Evolutionary conservation across 2,797 vertebrate genomes (phyloP), one percentile per base, ranked within the genome.

Genomic region (Enteromius thamalakanensis): DNA sequence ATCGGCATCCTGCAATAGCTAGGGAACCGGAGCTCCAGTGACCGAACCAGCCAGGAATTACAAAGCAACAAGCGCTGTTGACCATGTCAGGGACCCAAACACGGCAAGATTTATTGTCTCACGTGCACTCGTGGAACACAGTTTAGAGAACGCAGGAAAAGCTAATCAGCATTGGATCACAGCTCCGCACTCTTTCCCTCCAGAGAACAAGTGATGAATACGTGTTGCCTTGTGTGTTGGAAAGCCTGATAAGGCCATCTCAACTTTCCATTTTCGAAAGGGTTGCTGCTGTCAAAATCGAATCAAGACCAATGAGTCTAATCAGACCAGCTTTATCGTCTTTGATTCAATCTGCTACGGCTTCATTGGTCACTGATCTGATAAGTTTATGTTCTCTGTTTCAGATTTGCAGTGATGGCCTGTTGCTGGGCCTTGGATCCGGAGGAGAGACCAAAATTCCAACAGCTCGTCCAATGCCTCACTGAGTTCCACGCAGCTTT

Each of bases 371-470:
- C 23, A 68, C 62, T 14, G 62, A 40, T 29, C 53, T 72, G n/a
- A 78, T 49, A 2, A 23, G 21, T 12, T 34, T 17, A 71, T 29
- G n/a, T 81, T 55, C 32, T 82, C 11, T 7, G 1, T 87, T 34
- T 74, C 90, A 99, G 98, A 86, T 99, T 99, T 93, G 98, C 98
- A 80, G 98, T 99, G 86, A 99, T 99, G 98, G 98, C 98, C 45
- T 99, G 98, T 90, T 99, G 98, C 88, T 99, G 98, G 98, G 98
- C 98, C 42, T 92, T 99, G 85, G 98, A 99, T 91, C 98, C 96
- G 0, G 98, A 99, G 90, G 98, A 99, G 91, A 95, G 98, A 91
- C 98, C 98, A 71, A 99, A 99, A 92, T 99, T 99, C 86, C 98
- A 99, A 94, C 98, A 99, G 94, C 93, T 99, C 40, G 98, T 99